Evolutionary conservation across 23 tunicate genomes (phyloP), one percentile per base, ranked within the genome.

Genomic region (Aplidium turbinatum): DNA sequence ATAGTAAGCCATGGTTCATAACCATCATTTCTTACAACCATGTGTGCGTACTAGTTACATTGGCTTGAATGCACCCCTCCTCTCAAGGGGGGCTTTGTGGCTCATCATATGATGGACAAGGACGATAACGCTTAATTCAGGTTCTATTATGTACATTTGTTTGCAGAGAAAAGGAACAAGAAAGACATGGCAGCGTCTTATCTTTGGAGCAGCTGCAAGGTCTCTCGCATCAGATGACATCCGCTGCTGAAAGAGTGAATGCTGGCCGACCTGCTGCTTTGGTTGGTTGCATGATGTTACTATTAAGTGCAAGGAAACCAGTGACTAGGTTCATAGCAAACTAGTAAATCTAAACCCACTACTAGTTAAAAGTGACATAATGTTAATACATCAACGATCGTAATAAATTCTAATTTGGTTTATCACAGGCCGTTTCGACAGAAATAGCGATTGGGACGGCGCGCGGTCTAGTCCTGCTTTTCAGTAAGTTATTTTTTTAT

Each of bases 181-280:
- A 38, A 19, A 48, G 25, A 7, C 87, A 81, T 72, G 97, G 97
- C 23, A 40, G 84, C 57, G 97, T 91, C 13, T 57, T 91, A n/a
- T 66, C 83, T 13, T 30, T 91, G 38, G 31, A 73, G 13, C 31
- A 57, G 25, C 20, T 84, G 82, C 77, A 81, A 48, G 64, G 39
- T 36, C 54, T 91, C 25, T 91, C 97, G 16, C 54, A 82, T 35
- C 79, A 78, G 11, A 74, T 91, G 60, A 28, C 40, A 31, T 79
- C 91, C 5, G 84, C 87, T 1, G 58, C 75, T 39, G 86, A 91
- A 0, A 47, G 85, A 31, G 78, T 91, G 7, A 91, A 91, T 79
- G 85, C 97, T 4, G 97, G 97, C 47, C 72, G 73, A 21, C 97
- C 97, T 18, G 81, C 96, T 2, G 52, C 96, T 31, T 47, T 88